A percentile compares a stretch with the other conserved stretches of the same genome.
phyloP scores from a whole-genome alignment of 2,113 vertebrate genomes.

The Calyptomena viridis region DNA sequence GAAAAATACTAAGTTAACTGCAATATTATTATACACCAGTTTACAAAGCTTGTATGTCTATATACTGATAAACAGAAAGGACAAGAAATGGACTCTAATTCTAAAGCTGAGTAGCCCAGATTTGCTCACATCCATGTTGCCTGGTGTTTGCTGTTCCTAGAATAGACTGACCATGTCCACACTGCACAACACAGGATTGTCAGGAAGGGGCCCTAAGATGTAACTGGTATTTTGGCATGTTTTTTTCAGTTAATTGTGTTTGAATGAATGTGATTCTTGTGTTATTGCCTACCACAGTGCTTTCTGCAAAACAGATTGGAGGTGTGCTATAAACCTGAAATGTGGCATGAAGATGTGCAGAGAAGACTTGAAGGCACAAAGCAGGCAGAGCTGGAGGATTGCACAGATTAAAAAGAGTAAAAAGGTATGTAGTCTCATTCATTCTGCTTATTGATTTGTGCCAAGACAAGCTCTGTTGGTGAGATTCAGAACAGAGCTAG shows the following conservation, averaged over 20 bases:
- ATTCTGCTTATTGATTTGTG: neutral
- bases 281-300: neutral
- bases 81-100: neutral
- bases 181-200: neutral
- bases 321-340: neutral
- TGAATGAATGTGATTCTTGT: neutral
- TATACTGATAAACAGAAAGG: neutral
- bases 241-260: neutral
- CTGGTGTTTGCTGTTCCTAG: neutral
- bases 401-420: neutral
- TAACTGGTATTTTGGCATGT: neutral
- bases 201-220: too few relatives aligned
- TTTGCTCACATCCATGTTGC: neutral
- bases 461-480: neutral
- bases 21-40: neutral
- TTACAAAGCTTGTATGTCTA: neutral
- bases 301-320: neutral
- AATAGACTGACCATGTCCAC: neutral
- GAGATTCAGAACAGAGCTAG: neutral
- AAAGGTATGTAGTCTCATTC: accelerated
- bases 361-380: neutral
- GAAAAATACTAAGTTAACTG: neutral
- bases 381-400: accelerated
- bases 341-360: neutral
- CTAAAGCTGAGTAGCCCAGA: neutral